Evolutionary conservation across 1,140 invertebrate species (phyloP).

Genomic region (Drosophila tani): DNA sequence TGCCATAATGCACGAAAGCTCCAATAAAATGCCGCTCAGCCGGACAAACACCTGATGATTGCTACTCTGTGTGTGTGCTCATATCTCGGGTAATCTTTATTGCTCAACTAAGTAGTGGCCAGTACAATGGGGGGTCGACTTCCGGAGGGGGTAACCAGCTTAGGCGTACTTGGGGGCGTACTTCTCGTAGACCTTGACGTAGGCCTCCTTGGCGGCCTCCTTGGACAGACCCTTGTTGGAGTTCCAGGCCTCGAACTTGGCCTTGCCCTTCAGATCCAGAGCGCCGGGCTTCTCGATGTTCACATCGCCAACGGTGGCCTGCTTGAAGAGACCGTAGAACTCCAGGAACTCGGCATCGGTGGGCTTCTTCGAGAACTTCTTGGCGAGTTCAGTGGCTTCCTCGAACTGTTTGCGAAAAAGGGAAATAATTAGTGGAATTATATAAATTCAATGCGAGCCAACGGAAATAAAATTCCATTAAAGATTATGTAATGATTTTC

Average conservation of each 20-base stretch:
- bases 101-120: constrained; percentile 23
- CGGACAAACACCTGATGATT: constrained; percentile 32
- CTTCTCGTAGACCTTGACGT: constrained; percentile 91
- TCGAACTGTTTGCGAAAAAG: constrained; percentile 87
- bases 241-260: constrained; percentile 98
- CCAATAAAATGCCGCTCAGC: constrained; percentile 40
- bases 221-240: constrained; percentile 91
- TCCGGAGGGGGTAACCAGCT: constrained; percentile 6
- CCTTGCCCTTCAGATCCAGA: constrained; percentile 96
- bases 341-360: constrained; percentile 93
- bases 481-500: background rate
- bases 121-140: constrained; percentile 27
- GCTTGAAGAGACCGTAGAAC: constrained; percentile 95
- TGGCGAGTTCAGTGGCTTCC: constrained; percentile 91
- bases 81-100: constrained; percentile 46
- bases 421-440: background rate
- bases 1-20: constrained; percentile 33
- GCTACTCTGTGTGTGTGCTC: constrained; percentile 17
- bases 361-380: constrained; percentile 91
- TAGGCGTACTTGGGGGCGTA: constrained; percentile 85
- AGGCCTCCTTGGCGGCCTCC: constrained; percentile 93
- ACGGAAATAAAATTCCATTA: no score
- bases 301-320: constrained; percentile 92
- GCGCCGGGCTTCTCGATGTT: constrained; percentile 94
- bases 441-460: no score